These are phyloP conservation scores for Micromussa lordhowensis DNA, from an alignment of 92 coral and sea anemone genomes.

Conservation along the genomic window DNA sequence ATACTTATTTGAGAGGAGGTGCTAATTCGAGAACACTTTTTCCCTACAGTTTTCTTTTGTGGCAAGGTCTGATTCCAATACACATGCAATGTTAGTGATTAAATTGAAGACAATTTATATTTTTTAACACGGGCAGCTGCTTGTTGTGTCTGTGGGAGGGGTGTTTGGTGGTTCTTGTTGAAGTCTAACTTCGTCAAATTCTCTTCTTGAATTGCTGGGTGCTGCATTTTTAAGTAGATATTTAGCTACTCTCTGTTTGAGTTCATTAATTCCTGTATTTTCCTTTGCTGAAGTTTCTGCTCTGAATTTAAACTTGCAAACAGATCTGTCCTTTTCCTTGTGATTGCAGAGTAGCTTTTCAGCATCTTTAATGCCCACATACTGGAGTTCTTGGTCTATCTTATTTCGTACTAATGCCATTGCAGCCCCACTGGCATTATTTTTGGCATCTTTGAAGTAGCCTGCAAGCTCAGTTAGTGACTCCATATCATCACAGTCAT, in stretches of 20 bases:
- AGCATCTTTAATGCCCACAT: slow-evolving; percentile 29
- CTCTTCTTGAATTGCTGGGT: slow-evolving; percentile 20
- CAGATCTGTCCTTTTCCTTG: background rate
- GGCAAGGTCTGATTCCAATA: too few species aligned
- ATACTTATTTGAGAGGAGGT: too few species aligned
- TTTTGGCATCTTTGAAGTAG: slow-evolving; percentile 43
- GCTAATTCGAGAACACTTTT: too few species aligned
- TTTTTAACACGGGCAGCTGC: background rate
- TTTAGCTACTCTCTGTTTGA: slow-evolving; percentile 45
- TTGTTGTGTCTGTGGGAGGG: background rate
- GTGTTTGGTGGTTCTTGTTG: background rate
- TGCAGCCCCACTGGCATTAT: slow-evolving; percentile 64
- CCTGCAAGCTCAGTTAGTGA: slow-evolving; percentile 48
- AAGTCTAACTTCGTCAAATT: background rate
- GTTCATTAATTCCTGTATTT: slow-evolving; percentile 44
- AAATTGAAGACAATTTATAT: too few species aligned
- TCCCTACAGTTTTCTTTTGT: too few species aligned
- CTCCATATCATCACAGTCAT: slow-evolving; percentile 53
- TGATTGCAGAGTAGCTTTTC: slow-evolving; percentile 14
- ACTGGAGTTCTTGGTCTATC: slow-evolving; percentile 60
- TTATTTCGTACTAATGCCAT: slow-evolving; percentile 78
- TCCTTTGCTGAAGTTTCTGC: slow-evolving; percentile 63
- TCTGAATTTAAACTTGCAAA: slow-evolving; percentile 14
- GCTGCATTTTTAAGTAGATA: slow-evolving; percentile 30
- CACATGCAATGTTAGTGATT: too few species aligned